Conservation (phyloP, 1,140 invertebrate species). For the Drosophila parvula region DNA sequence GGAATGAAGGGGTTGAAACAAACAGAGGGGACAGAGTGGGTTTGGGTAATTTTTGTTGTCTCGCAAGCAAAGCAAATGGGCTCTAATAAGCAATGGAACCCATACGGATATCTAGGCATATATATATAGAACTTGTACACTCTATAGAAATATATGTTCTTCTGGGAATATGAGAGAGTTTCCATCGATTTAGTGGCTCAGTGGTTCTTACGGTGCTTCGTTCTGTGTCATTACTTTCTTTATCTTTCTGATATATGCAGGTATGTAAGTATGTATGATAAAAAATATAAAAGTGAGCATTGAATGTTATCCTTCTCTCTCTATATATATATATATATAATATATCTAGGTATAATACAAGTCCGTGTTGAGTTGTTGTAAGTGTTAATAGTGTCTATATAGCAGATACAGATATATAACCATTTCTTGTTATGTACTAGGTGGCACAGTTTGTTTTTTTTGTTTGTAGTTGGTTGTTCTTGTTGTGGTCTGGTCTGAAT, state of each 20-base stretch:
- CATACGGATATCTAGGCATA: constrained; percentile 24
- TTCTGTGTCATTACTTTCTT: constrained; percentile 32
- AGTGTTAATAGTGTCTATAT: constrained; percentile 47
- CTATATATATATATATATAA: constrained; percentile 40
- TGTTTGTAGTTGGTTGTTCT: constrained; percentile 49
- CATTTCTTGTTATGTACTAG: constrained; percentile 81
- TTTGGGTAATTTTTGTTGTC: constrained; percentile 10
- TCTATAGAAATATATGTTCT: constrained; percentile 51
- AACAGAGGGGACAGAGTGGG: background rate
- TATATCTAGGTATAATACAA: constrained; percentile 55
- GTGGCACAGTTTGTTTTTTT: constrained; percentile 77
- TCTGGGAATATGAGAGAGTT: constrained; percentile 24
- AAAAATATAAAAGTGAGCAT: constrained; percentile 81
- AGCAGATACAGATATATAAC: constrained; percentile 77
- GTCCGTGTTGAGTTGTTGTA: constrained; percentile 49
- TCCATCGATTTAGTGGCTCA: constrained; percentile 45
- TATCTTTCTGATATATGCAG: constrained; percentile 50
- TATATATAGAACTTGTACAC: constrained; percentile 44
- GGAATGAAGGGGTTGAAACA: constrained; percentile 5
- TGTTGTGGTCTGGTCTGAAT: constrained; percentile 61
- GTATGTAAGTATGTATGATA: constrained; percentile 69
- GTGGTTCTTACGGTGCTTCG: constrained; percentile 73
- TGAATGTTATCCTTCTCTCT: constrained; percentile 53
- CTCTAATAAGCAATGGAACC: constrained; percentile 44
- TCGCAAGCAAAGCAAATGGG: constrained; percentile 52